Conservation (phyloP, 2,113 vertebrate genomes). For the Climacteris rufus region DNA sequence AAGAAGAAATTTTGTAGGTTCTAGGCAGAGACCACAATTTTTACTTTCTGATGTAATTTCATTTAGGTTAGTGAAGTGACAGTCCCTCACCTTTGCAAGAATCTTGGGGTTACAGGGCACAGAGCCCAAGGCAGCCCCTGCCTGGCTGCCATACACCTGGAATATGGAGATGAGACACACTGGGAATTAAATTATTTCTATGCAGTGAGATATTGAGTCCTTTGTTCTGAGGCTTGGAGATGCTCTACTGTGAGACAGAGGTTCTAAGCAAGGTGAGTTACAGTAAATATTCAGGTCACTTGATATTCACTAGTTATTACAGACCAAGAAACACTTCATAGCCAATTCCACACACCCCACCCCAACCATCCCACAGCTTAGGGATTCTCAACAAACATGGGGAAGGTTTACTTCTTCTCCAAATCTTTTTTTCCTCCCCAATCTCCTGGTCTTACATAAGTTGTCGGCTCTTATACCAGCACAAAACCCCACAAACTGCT, state of each 20-base stretch:
- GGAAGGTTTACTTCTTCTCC: not conserved
- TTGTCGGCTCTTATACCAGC: not conserved
- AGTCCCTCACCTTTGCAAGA: not conserved
- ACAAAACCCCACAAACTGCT: not conserved
- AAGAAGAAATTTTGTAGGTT: not conserved
- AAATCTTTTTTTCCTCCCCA: accelerated
- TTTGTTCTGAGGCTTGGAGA: not conserved
- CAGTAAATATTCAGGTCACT: not conserved
- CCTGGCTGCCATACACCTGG: not conserved
- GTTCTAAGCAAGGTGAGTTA: not conserved
- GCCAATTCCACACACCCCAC: not conserved
- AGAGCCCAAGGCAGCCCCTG: not conserved
- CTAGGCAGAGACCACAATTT: not conserved
- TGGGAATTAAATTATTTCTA: not conserved
- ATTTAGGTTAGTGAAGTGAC: not conserved
- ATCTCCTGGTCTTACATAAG: not conserved
- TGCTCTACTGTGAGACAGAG: not conserved
- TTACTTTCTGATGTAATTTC: not conserved
- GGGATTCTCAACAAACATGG: not conserved
- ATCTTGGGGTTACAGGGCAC: not conserved
- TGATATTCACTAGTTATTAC: not conserved
- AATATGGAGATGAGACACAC: not conserved
- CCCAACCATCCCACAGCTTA: no score
- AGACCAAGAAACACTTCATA: not conserved
- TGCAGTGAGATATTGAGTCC: not conserved